Conservation (phyloP, 2,888 invertebrate genomes). For the Ectemnius cavifrons region DNA sequence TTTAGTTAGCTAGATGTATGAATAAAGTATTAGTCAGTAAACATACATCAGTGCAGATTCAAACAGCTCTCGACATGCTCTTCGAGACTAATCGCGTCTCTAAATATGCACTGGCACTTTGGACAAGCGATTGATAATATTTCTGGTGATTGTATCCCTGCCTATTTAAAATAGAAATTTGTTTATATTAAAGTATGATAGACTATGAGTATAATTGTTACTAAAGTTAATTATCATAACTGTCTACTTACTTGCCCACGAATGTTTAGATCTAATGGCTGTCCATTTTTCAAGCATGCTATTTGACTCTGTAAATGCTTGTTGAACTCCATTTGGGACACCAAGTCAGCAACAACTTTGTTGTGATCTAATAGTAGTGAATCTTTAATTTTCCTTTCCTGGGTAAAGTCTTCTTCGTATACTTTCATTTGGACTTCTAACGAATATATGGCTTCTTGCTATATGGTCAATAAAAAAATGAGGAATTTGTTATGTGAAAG, state of each 20-base stretch:
- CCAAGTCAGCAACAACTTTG: slow-evolving; percentile 19
- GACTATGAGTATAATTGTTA: too few species aligned
- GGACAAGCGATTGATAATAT: slow-evolving; percentile 22
- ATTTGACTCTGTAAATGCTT: slow-evolving; percentile 10
- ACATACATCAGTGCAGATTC: slow-evolving; percentile 7
- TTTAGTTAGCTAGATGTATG: background rate
- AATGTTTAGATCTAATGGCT: background rate
- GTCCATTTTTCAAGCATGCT: background rate
- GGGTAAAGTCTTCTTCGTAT: slow-evolving; percentile 44
- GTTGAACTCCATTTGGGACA: slow-evolving; percentile 17
- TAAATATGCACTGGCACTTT: slow-evolving; percentile 11
- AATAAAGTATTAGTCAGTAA: background rate
- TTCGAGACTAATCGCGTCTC: background rate
- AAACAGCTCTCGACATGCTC: slow-evolving; percentile 29
- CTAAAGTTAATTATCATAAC: background rate
- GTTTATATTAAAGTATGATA: background rate
- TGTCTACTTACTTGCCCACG: background rate
- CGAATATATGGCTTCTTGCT: slow-evolving; percentile 29
- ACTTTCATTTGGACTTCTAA: slow-evolving; percentile 25
- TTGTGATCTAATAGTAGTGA: slow-evolving; percentile 21
- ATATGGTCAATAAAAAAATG: background rate
- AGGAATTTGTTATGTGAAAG: background rate
- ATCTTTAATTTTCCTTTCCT: slow-evolving; percentile 28
- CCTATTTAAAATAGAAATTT: slow-evolving; percentile 7
- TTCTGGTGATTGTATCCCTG: background rate